These are phyloP conservation scores for Temnothorax unifasciatus DNA, from an alignment of 2,888 invertebrate species.

Conservation along the genomic window DNA sequence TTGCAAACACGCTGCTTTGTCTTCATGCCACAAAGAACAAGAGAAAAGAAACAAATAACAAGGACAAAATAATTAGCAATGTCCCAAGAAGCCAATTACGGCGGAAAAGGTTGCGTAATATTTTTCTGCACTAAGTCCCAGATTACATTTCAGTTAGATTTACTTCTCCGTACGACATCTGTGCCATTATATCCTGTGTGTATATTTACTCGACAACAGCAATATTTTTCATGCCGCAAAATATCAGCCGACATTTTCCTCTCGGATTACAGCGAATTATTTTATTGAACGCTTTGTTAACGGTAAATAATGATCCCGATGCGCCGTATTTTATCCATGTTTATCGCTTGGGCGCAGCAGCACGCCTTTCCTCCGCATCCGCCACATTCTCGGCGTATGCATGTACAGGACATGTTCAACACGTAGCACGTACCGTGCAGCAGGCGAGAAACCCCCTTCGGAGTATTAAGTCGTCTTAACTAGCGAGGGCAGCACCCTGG, in stretches of 20 bases:
- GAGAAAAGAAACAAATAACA: background rate
- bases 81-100: constrained; percentile 32
- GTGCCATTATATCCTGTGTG: background rate
- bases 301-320: constrained; percentile 43
- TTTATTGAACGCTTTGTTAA: constrained; percentile 39
- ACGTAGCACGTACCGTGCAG: constrained; percentile 36
- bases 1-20: background rate
- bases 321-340: constrained; percentile 32
- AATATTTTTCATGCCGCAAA: background rate
- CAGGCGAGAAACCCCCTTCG: constrained; percentile 4
- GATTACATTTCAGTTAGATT: constrained; percentile 34
- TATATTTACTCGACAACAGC: constrained; percentile 3
- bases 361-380: constrained; percentile 11
- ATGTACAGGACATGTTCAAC: constrained; percentile 39
- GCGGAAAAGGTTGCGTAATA: constrained; percentile 4
- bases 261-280: constrained; percentile 32
- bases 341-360: constrained; percentile 29
- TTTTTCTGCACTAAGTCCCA: constrained; percentile 19
- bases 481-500: constrained; percentile 10
- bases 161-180: background rate
- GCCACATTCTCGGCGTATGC: constrained; percentile 8
- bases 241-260: constrained; percentile 33
- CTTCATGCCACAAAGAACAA: background rate
- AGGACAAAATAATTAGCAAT: background rate
- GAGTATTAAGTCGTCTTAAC: constrained; percentile 51